Base-by-base conservation (phyloP, 2,113 vertebrate genomes). In the Sialia sialis region DNA sequence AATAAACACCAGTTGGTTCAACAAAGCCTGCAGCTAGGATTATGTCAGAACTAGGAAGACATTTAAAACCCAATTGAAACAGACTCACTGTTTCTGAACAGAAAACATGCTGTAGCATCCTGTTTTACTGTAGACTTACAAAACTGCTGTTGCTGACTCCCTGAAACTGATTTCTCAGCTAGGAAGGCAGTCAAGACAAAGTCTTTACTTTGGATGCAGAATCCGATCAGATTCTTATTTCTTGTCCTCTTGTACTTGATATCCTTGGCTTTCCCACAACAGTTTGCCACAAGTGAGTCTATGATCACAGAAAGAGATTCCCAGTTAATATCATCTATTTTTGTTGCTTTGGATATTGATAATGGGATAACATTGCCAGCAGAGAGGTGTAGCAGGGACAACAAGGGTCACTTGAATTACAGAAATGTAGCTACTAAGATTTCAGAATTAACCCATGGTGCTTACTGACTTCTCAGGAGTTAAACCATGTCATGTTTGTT, bases 1-100 rank as follows among this genome's bases (percentile, higher is more conserved):
- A 96, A 96, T 94, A 96, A 97, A 96, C 93, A 94, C 51, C 85
- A 75, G 48, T 96, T 95, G 81, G 89, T 85, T 93, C 93, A 96
- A 93, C 87, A 96, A 94, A 94, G 89, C 87, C 94, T 88, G 90
- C 87, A 95, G 75, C 93, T 94, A 97, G 93, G 89, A 96, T 96
- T 96, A 95, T 93, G 92, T 94, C 84, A 91, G 51, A 75, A 67
- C 79, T 91, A 69, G 68, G 56, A 89, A 95, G 94, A 92, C 78
- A 80, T 97, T 93, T 94, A 84, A 95, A 95, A 80, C 27, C 82
- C 73, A 88, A 7, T 4, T 75, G 91, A 94, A 94, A 22, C 34
- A 76, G 68, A 87, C 48, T 89, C 77, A 56, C 89, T 83, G 63
- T 58, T 95, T 92, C 67, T 88, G 91, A 96, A 80, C 38, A 68